A percentile compares a stretch with the other conserved stretches of the same genome.
Evolutionary conservation across 2,797 vertebrate species (phyloP).

Genomic region (Thamnophis elegans): DNA sequence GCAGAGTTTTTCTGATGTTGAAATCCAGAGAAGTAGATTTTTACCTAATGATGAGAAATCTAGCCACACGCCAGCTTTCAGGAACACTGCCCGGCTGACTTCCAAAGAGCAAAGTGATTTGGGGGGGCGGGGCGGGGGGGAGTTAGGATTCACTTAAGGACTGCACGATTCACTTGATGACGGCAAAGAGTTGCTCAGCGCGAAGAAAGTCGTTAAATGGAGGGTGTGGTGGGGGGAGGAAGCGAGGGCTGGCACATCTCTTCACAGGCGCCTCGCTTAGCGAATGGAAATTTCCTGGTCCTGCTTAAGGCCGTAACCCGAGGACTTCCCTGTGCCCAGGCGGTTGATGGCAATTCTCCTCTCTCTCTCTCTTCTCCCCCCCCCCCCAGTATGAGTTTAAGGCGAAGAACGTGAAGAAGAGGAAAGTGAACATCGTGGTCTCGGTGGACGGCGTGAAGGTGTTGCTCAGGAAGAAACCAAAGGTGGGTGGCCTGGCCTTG

Average conservation of each 20-base stretch:
- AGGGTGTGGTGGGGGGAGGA: too few species aligned
- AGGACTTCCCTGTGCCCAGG: background rate
- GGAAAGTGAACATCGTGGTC: constrained; percentile 86
- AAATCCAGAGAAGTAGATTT: too few species aligned
- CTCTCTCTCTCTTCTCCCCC: background rate
- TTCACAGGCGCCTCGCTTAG: background rate
- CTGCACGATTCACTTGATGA: too few species aligned
- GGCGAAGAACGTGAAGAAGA: constrained; percentile 90
- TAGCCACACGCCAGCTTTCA: background rate
- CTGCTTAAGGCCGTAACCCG: too few species aligned
- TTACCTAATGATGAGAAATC: too few species aligned
- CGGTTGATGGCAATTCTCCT: background rate
- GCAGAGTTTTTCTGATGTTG: too few species aligned
- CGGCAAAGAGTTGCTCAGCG: too few species aligned
- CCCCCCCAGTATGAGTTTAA: constrained; percentile 87
- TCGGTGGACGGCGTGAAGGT: constrained; percentile 85
- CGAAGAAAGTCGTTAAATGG: too few species aligned
- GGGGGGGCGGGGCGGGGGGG: too few species aligned
- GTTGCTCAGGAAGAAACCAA: constrained; percentile 84
- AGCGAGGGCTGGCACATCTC: background rate
- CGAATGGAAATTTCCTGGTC: background rate
- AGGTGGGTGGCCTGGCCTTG: constrained; percentile 64
- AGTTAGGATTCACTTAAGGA: too few species aligned
- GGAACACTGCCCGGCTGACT: too few species aligned
- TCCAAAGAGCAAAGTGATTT: too few species aligned